Base-by-base conservation (phyloP, 2,888 invertebrate species). In the Pheosia tremula region DNA sequence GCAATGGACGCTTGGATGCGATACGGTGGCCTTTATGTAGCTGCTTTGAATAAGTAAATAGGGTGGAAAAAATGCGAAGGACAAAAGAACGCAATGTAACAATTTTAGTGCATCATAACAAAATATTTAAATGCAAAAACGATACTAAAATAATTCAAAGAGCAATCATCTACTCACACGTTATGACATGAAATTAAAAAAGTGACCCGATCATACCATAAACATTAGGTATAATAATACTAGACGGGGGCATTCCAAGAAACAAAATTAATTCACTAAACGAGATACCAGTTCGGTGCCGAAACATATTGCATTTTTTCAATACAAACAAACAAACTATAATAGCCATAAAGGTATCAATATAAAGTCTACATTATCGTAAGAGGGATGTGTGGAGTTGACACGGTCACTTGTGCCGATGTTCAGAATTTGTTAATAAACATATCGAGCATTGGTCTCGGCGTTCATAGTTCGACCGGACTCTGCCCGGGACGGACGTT, bases 381-480 rank as follows among this genome's bases (percentile, higher is more conserved):
- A 24, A 57, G 0, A 63, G 43, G 59, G 5, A 60, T 53, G 36
- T 68, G 63, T 3, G 37, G 5, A 0, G 5, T 47, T 13, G 3
- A 5, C 3, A 37, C 57, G 24, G 24, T 36, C 7, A 8, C 37
- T 45, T 49, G 60, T 52, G 50, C 58, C 41, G 60, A 45, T 65
- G 62, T 66, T 52, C 66, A 59, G 52, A 52, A 61, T 24, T 8
- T 56, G 61, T 63, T 60, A 59, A 8, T 55, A 62, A 71, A 66
- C 55, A 60, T 71, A 70, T 63, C 57, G 56, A 59, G 49, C 59
- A 13, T 57, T 50, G 41, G 56, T 39, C 37, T 45, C 43, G 11
- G 36, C 39, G 71, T 43, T 11, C 70, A 71, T 57, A 71, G 71
- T 71, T 60, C 53, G 53, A n/a, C 57, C 59, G 67, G 61, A 63